Evolutionary conservation across 1,140 invertebrate genomes (phyloP), one percentile per base, ranked within the genome.

Genomic region (Mycetomoellerius zeteki): DNA sequence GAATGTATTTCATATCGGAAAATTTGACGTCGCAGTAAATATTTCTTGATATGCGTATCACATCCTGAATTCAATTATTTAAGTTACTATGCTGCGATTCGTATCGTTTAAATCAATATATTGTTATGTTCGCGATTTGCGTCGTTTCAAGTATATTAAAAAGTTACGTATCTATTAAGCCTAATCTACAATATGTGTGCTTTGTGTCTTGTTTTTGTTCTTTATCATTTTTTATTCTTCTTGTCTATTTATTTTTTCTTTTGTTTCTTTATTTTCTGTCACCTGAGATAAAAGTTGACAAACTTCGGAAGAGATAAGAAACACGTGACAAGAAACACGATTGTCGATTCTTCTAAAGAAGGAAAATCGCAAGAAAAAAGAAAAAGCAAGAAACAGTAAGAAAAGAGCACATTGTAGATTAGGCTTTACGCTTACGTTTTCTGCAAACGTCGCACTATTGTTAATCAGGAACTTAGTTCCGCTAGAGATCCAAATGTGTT

Each of bases 11-110:
- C 52, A 16, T 33, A 54, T 69, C 5, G 27, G n/a, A 8, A 72
- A 43, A 47, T 73, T 82, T 56, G 67, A 73, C 52, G 24, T 73
- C 21, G 33, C 12, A 27, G 12, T 47, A 73, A 58, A 82, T 47
- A 60, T 58, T 24, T 3, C 21, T 50, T 50, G 19, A 50, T 16
- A 24, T 19, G 10, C 33, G 12, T 33, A 19, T 21, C 27, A 3
- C 67, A 82, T 47, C 14, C 19, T 21, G 12, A 30, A 30, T 73
- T 82, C 12, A 69, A 73, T 82, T 47, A 72, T 73, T 73, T 82
- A 73, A 72, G n/a, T 73, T 47, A 73, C 43, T 47, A 58, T 8
- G 30, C 7, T 24, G 43, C 60, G 43, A 80, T 52, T 76, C 64
- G 21, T 54, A 72, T 71, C 24, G 14, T 27, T 80, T 67, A 24